These are phyloP conservation scores for Aix galericulata DNA, from an alignment of 2,113 vertebrate species.

Conservation along the genomic window DNA sequence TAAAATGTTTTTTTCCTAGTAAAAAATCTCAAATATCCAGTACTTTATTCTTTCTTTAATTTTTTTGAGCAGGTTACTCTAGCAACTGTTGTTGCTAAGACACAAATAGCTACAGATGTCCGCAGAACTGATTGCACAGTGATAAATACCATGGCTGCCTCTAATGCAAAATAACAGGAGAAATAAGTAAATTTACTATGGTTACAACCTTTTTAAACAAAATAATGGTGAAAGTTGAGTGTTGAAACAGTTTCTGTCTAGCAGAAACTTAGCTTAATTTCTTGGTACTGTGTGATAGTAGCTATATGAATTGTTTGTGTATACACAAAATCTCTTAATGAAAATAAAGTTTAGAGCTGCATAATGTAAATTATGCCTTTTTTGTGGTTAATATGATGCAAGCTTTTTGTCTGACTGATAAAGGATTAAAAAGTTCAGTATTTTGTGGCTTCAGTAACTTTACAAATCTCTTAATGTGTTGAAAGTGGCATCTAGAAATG, in stretches of 20 bases:
- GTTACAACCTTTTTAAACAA: background rate
- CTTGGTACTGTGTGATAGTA: background rate
- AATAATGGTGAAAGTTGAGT: background rate
- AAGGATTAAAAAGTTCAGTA: background rate
- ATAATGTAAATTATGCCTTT: background rate
- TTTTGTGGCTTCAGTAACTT: background rate
- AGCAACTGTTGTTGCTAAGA: constrained; percentile 44
- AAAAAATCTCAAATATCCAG: background rate
- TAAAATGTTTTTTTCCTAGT: background rate
- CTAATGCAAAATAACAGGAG: background rate
- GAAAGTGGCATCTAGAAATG: background rate
- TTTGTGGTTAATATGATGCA: background rate
- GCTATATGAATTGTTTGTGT: background rate
- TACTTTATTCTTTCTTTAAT: background rate
- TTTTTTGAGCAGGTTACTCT: constrained; percentile 15
- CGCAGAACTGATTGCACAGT: background rate
- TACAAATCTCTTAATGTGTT: background rate
- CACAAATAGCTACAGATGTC: constrained; percentile 1
- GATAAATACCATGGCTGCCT: constrained; percentile 23
- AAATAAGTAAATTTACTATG: background rate
- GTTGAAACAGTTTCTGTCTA: background rate
- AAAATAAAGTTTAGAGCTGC: background rate
- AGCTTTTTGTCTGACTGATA: background rate
- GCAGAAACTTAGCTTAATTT: background rate
- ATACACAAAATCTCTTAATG: background rate